A percentile compares a stretch with the other conserved stretches of the same genome.
phyloP scores from a whole-genome alignment of 2,113 vertebrate species.

The Psettodes erumei region DNA sequence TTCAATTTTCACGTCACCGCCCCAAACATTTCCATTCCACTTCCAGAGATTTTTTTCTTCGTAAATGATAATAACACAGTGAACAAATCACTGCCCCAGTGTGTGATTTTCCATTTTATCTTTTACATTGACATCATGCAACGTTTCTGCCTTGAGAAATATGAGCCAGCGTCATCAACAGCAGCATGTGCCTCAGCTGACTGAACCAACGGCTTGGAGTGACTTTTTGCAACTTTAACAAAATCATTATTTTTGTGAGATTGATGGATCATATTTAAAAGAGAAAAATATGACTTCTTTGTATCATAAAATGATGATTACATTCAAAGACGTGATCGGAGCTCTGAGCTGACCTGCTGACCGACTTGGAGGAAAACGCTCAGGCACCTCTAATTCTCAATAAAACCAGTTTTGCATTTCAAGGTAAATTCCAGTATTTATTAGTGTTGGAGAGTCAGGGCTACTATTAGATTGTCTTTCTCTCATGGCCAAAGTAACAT shows the following conservation, averaged over 20 bases:
- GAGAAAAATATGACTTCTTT: background rate
- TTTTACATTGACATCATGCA: too few relatives aligned
- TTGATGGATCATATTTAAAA: background rate
- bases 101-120: too few relatives aligned
- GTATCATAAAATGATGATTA: background rate
- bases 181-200: too few relatives aligned
- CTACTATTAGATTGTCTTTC: slow-evolving; percentile 37
- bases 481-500: slow-evolving; percentile 43
- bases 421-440: background rate
- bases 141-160: too few relatives aligned
- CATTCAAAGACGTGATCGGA: background rate
- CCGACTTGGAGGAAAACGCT: background rate
- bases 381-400: background rate
- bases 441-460: background rate
- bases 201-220: too few relatives aligned
- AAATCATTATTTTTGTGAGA: background rate
- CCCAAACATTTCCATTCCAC: too few relatives aligned
- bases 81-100: too few relatives aligned
- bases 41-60: too few relatives aligned
- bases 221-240: too few relatives aligned
- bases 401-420: background rate
- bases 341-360: background rate
- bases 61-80: too few relatives aligned
- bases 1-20: background rate
- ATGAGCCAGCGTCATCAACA: too few relatives aligned